These are phyloP conservation scores for Rynchops niger DNA, from an alignment of 2,113 vertebrate genomes.

Conservation along the genomic window DNA sequence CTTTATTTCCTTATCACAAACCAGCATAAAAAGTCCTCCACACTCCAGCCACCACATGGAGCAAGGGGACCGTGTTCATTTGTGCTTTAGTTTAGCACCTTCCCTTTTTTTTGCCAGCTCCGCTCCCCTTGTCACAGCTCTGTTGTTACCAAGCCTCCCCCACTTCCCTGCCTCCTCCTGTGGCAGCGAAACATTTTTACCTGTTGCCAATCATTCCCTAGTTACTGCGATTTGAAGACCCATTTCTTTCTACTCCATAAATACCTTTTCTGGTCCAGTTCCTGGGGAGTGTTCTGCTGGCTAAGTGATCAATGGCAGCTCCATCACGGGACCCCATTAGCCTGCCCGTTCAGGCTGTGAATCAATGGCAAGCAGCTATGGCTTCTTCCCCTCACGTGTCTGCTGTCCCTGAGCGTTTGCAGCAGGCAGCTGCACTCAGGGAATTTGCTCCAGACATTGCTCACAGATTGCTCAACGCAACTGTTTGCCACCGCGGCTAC, in stretches of 20 bases:
- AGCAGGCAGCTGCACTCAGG: rapidly evolving
- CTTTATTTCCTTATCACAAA: neutral
- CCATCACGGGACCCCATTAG: neutral
- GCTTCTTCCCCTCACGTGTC: neutral
- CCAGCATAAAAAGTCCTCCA: neutral
- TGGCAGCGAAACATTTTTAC: neutral
- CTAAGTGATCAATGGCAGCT: neutral
- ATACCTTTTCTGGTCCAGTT: neutral
- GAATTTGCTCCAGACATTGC: rapidly evolving
- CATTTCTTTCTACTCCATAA: neutral
- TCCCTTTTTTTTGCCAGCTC: neutral
- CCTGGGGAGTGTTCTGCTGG: neutral
- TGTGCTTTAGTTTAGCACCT: neutral
- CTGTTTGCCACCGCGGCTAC: rapidly evolving
- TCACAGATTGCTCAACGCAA: neutral
- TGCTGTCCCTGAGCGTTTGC: neutral
- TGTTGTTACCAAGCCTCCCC: rapidly evolving
- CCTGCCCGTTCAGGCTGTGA: neutral
- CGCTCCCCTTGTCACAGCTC: neutral
- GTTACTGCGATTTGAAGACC: neutral
- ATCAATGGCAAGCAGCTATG: neutral
- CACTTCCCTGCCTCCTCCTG: neutral
- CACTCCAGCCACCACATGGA: neutral
- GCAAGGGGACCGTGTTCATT: neutral
- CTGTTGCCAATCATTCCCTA: neutral